Percentiles rank a stretch among this genome's conserved stretches.
Conservation (phyloP, 2,797 vertebrate genomes). For the Lagocephalus sceleratus region DNA sequence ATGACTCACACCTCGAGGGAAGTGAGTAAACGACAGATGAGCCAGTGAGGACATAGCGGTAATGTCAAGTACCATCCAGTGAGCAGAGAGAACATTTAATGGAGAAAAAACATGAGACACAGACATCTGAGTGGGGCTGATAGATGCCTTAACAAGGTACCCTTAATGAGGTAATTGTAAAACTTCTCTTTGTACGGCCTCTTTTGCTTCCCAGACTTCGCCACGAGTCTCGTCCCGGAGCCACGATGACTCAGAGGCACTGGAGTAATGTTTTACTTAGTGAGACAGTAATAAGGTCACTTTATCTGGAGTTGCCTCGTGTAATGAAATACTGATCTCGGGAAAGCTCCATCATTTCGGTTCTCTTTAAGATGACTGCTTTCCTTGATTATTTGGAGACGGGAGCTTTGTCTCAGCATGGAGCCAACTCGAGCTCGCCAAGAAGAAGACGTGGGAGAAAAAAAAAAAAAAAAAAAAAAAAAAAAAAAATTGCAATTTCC, state of each 20-base stretch:
- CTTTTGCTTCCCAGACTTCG: not conserved
- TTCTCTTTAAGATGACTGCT: no score
- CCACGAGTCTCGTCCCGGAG: not conserved
- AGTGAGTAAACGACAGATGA: not conserved
- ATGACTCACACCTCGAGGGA: not conserved
- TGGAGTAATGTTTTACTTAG: no score
- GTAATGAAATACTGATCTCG: no score
- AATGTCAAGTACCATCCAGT: no score
- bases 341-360: no score
- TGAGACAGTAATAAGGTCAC: not conserved
- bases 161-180: slow-evolving; percentile 45
- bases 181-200: not conserved
- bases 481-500: no score
- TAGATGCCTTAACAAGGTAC: slow-evolving; percentile 43
- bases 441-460: no score
- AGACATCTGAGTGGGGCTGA: slow-evolving; percentile 43
- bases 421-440: no score
- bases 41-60: no score
- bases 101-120: no score
- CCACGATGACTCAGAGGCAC: not conserved
- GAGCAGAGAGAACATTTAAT: no score
- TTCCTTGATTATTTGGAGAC: not conserved
- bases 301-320: not conserved
- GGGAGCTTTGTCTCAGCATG: not conserved
- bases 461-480: no score